These are phyloP conservation scores for Andrena chrysosceles DNA, from an alignment of 2,888 invertebrate species.

Conservation along the genomic window DNA sequence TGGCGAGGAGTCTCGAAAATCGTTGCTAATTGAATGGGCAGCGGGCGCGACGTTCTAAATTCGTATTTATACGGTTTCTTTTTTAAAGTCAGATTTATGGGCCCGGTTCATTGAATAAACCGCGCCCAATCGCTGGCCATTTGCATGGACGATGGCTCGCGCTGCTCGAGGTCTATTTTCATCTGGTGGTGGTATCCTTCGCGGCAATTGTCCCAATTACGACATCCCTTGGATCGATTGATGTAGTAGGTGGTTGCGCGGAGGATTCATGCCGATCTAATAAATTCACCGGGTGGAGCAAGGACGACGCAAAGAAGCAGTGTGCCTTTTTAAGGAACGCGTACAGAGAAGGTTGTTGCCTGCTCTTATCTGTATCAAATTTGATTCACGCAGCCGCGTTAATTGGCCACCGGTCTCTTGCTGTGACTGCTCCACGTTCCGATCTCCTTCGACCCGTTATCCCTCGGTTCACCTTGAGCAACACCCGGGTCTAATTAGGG, in stretches of 20 bases:
- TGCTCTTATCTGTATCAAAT: background rate
- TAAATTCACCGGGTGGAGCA: no score
- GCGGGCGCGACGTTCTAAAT: constrained; percentile 6
- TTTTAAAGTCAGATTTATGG: constrained; percentile 48
- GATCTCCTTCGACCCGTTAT: background rate
- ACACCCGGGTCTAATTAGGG: background rate
- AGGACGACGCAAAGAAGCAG: background rate
- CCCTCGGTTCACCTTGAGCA: background rate
- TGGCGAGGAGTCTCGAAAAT: constrained; percentile 4
- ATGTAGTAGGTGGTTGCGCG: background rate
- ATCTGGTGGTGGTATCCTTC: constrained; percentile 14
- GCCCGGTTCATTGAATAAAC: constrained; percentile 43
- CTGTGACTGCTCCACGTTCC: background rate
- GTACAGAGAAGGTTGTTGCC: background rate
- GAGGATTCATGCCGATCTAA: no score
- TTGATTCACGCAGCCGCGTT: background rate
- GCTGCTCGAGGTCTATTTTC: constrained; percentile 25
- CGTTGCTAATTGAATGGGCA: constrained; percentile 17
- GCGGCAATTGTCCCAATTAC: constrained; percentile 32
- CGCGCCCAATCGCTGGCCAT: constrained; percentile 49
- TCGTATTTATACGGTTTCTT: constrained; percentile 29
- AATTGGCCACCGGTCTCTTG: background rate
- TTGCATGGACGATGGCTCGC: background rate
- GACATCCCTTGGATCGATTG: constrained; percentile 10
- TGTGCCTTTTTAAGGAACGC: background rate